phyloP scores from a whole-genome alignment of 2,797 vertebrate species.

The Sebastes oblongus region DNA sequence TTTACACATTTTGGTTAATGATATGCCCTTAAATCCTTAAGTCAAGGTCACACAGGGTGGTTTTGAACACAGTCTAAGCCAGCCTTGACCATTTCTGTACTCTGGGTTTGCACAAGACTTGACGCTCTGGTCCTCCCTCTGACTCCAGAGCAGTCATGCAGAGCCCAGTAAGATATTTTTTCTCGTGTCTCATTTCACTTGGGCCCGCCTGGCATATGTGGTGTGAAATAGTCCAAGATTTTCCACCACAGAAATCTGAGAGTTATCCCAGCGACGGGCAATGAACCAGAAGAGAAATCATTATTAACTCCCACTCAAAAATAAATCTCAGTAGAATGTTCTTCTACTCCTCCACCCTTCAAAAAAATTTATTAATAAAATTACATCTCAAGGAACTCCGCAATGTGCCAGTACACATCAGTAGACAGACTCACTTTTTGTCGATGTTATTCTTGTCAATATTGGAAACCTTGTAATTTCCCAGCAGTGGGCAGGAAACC shows the following conservation, averaged over 20 bases:
- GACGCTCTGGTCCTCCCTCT: conserved; percentile 20
- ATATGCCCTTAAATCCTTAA: conserved; percentile 13
- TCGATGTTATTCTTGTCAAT: conserved; percentile 10
- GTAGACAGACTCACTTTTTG: background rate
- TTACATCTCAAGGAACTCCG: background rate
- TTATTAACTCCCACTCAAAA: conserved; percentile 1
- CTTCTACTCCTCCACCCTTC: background rate
- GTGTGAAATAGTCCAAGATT: conserved; percentile 22
- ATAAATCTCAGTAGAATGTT: background rate
- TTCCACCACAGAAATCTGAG: conserved; percentile 18
- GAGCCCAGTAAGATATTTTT: conserved; percentile 9
- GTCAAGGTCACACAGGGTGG: conserved; percentile 4
- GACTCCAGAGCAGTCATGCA: conserved; percentile 35
- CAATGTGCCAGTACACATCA: background rate
- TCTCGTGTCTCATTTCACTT: conserved; percentile 15
- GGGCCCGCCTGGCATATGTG: conserved; percentile 11
- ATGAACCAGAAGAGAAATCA: conserved; percentile 12
- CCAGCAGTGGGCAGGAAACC: background rate
- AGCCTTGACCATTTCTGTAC: conserved; percentile 12
- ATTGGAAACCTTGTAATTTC: background rate
- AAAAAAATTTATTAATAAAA: background rate
- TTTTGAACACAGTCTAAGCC: conserved; percentile 12
- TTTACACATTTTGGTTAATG: background rate
- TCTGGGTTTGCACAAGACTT: conserved; percentile 9
- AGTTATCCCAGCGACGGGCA: background rate